These are phyloP conservation scores for Anneissia japonica DNA, from an alignment of 35 echinoderm and acorn worm species.

Conservation along the genomic window DNA sequence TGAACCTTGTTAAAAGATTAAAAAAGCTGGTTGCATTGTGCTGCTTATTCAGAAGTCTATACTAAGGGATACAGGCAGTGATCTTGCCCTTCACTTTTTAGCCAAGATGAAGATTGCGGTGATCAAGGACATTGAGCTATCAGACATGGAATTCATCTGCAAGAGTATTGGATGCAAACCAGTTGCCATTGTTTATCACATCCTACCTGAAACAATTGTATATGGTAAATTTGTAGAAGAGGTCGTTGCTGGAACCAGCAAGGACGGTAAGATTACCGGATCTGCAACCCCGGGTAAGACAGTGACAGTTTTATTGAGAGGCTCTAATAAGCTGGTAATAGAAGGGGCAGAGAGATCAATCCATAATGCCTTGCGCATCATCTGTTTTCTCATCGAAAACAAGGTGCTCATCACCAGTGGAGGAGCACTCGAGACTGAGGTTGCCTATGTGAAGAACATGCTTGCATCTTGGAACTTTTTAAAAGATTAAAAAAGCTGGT, in stretches of 20 bases:
- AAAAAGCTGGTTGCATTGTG: slow-evolving; percentile 95
- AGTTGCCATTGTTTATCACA: slow-evolving; percentile 89
- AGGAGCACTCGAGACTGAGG: slow-evolving; percentile 83
- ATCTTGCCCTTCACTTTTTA: slow-evolving; percentile 74
- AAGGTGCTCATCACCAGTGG: slow-evolving; percentile 77
- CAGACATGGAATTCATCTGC: slow-evolving; percentile 81
- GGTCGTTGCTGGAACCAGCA: slow-evolving; percentile 79
- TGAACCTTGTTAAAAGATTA: slow-evolving; percentile 88
- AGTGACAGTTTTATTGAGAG: slow-evolving; percentile 65
- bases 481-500: slow-evolving; percentile 96
- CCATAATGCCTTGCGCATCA: slow-evolving; percentile 93
- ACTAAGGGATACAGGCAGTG: slow-evolving; percentile 84
- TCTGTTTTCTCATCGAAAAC: slow-evolving; percentile 79
- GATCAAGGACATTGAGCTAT: slow-evolving; percentile 80
- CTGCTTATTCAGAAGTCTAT: slow-evolving; percentile 88
- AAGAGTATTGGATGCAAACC: slow-evolving; percentile 85
- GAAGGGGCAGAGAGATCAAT: slow-evolving; percentile 88
- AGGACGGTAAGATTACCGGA: slow-evolving; percentile 94
- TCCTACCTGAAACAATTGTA: slow-evolving; percentile 68
- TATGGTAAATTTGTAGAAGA: slow-evolving; percentile 65
- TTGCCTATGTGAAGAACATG: slow-evolving; percentile 58
- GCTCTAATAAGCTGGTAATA: slow-evolving; percentile 84
- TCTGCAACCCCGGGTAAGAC: slow-evolving; percentile 89
- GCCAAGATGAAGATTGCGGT: slow-evolving; percentile 96
- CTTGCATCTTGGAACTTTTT: slow-evolving; percentile 66